Conservation (phyloP, 2,888 invertebrate genomes). For the Drosophila fulvimacula region DNA sequence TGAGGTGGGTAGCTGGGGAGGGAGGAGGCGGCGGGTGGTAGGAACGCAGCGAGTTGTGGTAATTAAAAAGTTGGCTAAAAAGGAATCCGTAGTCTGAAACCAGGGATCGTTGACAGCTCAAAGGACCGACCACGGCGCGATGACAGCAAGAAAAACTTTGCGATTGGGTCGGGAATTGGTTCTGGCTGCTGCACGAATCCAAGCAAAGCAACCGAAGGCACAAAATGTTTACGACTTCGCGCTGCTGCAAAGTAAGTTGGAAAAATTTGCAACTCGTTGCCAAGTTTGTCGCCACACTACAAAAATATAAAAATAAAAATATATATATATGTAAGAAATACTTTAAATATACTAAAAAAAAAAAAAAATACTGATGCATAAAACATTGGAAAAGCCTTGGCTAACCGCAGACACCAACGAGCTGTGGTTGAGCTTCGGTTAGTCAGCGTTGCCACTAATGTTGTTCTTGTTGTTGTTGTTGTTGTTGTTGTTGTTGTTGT, state of each 20-base stretch:
- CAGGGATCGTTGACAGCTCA: slow-evolving; percentile 18
- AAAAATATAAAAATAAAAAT: slow-evolving; percentile 14
- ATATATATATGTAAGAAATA: not conserved
- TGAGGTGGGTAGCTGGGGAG: slow-evolving; percentile 20
- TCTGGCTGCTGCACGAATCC: not conserved
- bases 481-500: slow-evolving; percentile 20
- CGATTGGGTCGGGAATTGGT: slow-evolving; percentile 53
- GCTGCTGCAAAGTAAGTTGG: slow-evolving; percentile 61
- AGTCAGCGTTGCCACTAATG: slow-evolving; percentile 36
- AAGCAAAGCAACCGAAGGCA: slow-evolving; percentile 9
- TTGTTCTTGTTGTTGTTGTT: slow-evolving; percentile 18
- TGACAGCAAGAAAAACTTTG: slow-evolving; percentile 59
- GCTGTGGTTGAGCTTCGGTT: slow-evolving; percentile 52
- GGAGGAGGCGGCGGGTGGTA: not conserved
- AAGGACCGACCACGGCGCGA: slow-evolving; percentile 23
- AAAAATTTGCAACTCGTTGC: slow-evolving; percentile 70
- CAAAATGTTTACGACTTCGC: slow-evolving; percentile 47
- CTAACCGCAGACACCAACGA: slow-evolving; percentile 62
- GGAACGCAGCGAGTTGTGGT: slow-evolving; percentile 40
- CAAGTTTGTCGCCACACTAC: slow-evolving; percentile 72
- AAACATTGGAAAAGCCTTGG: slow-evolving; percentile 50
- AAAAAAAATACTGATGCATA: slow-evolving; percentile 43
- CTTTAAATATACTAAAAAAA: too few species aligned
- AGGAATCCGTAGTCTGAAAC: slow-evolving; percentile 18
- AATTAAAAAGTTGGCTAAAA: slow-evolving; percentile 68